Evolutionary conservation across 2,888 invertebrate genomes (phyloP).

Genomic region (Ptilodon capucinus): DNA sequence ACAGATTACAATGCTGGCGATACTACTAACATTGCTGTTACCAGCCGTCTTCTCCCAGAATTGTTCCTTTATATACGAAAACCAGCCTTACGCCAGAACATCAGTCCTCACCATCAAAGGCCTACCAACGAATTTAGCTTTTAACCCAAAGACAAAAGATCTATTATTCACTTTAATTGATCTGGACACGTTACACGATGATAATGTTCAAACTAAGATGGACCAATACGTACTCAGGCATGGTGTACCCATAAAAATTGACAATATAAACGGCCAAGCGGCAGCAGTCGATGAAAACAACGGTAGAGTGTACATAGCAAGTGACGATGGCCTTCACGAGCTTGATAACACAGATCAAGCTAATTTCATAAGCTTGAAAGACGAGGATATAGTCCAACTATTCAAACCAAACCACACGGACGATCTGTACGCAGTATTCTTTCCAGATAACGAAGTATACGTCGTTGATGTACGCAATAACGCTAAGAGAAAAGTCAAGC

Average conservation of each 20-base stretch:
- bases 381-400: slow-evolving; percentile 71
- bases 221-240: slow-evolving; percentile 66
- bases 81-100: slow-evolving; percentile 47
- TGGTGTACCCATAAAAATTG: slow-evolving; percentile 59
- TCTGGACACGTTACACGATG: slow-evolving; percentile 64
- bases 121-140: slow-evolving; percentile 67
- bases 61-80: slow-evolving; percentile 56
- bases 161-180: slow-evolving; percentile 70
- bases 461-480: slow-evolving; percentile 55
- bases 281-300: slow-evolving; percentile 61
- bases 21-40: slow-evolving; percentile 49
- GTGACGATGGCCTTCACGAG: slow-evolving; percentile 60
- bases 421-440: slow-evolving; percentile 61
- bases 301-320: slow-evolving; percentile 64
- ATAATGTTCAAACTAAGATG: slow-evolving; percentile 72
- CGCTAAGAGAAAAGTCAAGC: slow-evolving; percentile 57
- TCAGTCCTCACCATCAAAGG: slow-evolving; percentile 66
- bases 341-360: slow-evolving; percentile 59
- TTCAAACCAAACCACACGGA: slow-evolving; percentile 57
- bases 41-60: slow-evolving; percentile 52
- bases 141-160: slow-evolving; percentile 56
- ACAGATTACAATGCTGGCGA: slow-evolving; percentile 52
- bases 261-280: slow-evolving; percentile 66
- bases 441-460: slow-evolving; percentile 67
- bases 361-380: slow-evolving; percentile 58